Conservation (phyloP, 2,797 vertebrate species). For the Coendou prehensilis region DNA sequence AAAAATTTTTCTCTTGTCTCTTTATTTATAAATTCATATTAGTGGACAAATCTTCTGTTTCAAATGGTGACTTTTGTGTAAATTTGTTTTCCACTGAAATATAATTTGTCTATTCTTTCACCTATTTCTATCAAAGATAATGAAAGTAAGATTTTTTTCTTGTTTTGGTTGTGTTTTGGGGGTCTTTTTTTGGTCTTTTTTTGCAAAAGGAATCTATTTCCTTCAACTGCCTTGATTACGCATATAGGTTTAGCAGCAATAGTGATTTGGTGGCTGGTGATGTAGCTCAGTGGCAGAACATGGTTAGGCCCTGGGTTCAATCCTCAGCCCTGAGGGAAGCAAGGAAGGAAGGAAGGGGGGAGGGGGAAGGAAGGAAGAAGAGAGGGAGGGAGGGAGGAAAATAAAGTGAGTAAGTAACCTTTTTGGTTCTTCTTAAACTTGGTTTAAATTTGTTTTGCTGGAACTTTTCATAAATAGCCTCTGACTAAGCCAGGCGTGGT, state of each 20-base stretch:
- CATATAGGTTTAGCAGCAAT: not conserved
- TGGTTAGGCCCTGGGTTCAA: not conserved
- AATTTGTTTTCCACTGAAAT: not conserved
- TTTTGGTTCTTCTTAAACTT: not conserved
- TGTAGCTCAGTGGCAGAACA: not conserved
- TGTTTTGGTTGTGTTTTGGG: not conserved
- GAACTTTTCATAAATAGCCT: not conserved
- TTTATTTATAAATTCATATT: not conserved
- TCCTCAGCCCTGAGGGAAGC: not conserved
- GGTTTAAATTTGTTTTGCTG: not conserved
- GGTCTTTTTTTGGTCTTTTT: not conserved
- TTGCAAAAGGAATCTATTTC: not conserved
- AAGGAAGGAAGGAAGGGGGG: not conserved
- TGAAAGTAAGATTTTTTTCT: not conserved
- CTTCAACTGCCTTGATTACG: not conserved
- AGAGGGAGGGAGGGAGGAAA: not conserved
- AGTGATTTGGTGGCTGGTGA: not conserved
- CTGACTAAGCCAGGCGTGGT: too few relatives aligned
- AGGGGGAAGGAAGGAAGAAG: not conserved
- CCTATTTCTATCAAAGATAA: not conserved
- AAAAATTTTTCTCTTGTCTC: not conserved
- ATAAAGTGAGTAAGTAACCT: not conserved
- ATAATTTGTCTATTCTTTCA: not conserved
- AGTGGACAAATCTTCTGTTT: not conserved
- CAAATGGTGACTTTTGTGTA: not conserved